Base-by-base conservation (phyloP, 2,113 vertebrate species). In the Stegastes partitus region DNA sequence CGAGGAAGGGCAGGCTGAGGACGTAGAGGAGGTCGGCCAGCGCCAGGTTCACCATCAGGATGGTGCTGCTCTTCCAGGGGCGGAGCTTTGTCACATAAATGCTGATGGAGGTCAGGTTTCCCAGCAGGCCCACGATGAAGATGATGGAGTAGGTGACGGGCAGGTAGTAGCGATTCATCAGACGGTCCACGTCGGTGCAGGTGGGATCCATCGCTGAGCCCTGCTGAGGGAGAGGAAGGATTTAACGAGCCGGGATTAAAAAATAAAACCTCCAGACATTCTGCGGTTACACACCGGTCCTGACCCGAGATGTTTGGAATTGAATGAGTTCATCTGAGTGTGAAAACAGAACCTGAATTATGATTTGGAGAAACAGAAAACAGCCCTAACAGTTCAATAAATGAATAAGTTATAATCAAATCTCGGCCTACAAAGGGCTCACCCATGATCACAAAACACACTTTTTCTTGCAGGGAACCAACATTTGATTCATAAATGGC, bases 11-110 rank as follows among this genome's bases (percentile, higher is more conserved):
- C 81, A 97, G 54, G 0, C 92, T 93, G 56, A 95, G 73, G 11
- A 95, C 90, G 0, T 95, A 94, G 21, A 95, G 79, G 19, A 95
- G 76, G 84, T 96, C 94, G 0, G 94, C 94, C 77, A 94, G 1
- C 0, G 94, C 94, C 62, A 96, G 74, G 88, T 95, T 95, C 28
- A 93, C 92, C 15, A 95, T 92, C 79, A 95, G 94, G 68, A 96
- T 66, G 73, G 91, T 88, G 11, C 93, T 91, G 0, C 93, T 88
- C 57, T 90, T 93, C 94, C 95, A 96, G 10, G 93, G 93, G 0
- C 89, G 90, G 50, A 93, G 75, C 64, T 92, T 93, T 0, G 76
- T 26, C 67, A 88, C 0, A 34, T 93, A 93, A 2, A 94, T 77
- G 50, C 68, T 1, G 11, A 94, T 74, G 22, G 90, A 81, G 5